phyloP scores from a whole-genome alignment of 1,140 invertebrate genomes.

The Pogonognathellus flavescens region DNA sequence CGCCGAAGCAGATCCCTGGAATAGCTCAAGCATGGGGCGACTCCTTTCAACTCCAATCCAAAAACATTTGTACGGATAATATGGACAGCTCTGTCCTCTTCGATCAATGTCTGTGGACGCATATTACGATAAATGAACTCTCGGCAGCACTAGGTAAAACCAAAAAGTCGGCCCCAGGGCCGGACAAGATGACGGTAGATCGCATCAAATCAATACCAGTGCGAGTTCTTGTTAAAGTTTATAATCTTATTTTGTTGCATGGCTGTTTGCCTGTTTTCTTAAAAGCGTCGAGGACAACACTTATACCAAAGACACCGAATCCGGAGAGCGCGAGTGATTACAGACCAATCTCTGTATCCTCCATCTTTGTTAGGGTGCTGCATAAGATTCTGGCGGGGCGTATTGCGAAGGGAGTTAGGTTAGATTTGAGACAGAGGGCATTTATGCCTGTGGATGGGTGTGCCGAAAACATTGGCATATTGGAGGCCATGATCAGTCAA shows the following conservation, averaged over 20 bases:
- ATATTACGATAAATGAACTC: background rate
- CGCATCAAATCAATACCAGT: background rate
- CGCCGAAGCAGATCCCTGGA: background rate
- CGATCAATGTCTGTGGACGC: background rate
- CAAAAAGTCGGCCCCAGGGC: background rate
- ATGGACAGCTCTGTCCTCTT: background rate
- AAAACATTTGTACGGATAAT: background rate
- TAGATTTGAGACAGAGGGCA: constrained; percentile 65
- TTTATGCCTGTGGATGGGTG: constrained; percentile 66
- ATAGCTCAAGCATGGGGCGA: background rate
- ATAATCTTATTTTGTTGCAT: background rate
- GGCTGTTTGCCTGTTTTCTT: background rate
- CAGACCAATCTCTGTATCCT: constrained; percentile 32
- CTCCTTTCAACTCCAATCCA: background rate
- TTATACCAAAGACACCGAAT: background rate
- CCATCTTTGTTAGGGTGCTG: background rate
- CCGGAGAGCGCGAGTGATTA: constrained; percentile 5
- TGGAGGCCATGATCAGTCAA: constrained; percentile 58
- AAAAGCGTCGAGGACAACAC: background rate
- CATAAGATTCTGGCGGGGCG: constrained; percentile 41
- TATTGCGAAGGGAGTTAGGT: background rate
- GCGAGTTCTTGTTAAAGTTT: background rate
- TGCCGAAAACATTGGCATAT: constrained; percentile 63
- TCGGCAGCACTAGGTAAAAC: background rate
- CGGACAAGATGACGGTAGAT: background rate